A percentile compares a stretch with the other conserved stretches of the same genome.
Evolutionary conservation across 1,140 invertebrate genomes (phyloP).

Genomic region (Luehdorfia chinensis): DNA sequence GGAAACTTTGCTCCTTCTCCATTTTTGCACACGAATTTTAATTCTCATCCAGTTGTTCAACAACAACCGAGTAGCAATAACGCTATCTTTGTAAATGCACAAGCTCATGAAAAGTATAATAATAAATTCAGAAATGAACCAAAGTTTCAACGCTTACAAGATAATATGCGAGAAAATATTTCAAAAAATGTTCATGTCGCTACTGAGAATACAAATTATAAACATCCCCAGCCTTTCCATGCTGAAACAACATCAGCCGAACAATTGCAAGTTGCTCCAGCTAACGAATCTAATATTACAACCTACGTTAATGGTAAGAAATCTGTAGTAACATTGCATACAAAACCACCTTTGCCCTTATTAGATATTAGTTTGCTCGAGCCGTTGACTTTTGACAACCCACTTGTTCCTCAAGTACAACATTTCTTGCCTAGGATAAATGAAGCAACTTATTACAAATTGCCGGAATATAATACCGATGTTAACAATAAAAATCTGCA

Average conservation of each 20-base stretch:
- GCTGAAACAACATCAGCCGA: slow-evolving; percentile 23
- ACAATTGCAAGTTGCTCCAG: slow-evolving; percentile 34
- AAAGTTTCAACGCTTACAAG: slow-evolving; percentile 38
- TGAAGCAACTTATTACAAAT: slow-evolving; percentile 48
- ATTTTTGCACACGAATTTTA: slow-evolving; percentile 19
- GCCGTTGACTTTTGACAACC: slow-evolving; percentile 61
- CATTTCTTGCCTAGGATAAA: slow-evolving; percentile 63
- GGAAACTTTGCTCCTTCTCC: slow-evolving; percentile 30
- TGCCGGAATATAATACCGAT: slow-evolving; percentile 36
- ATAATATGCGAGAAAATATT: slow-evolving; percentile 1
- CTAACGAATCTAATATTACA: slow-evolving; percentile 40
- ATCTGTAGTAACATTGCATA: slow-evolving; percentile 44
- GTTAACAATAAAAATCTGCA: slow-evolving; percentile 45
- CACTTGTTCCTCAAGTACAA: slow-evolving; percentile 66
- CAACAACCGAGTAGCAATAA: slow-evolving; percentile 43
- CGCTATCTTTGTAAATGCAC: slow-evolving; percentile 31
- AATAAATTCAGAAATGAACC: slow-evolving; percentile 29
- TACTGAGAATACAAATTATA: slow-evolving; percentile 19
- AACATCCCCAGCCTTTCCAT: slow-evolving; percentile 23
- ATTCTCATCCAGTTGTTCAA: slow-evolving; percentile 25
- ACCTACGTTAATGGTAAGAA: slow-evolving; percentile 51
- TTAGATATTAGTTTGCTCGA: slow-evolving; percentile 61
- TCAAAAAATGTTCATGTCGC: slow-evolving; percentile 19
- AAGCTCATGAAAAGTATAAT: slow-evolving; percentile 23
- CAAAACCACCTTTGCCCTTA: slow-evolving; percentile 55